Conservation (phyloP, 2,797 vertebrate species). For the Lagocephalus sceleratus region DNA sequence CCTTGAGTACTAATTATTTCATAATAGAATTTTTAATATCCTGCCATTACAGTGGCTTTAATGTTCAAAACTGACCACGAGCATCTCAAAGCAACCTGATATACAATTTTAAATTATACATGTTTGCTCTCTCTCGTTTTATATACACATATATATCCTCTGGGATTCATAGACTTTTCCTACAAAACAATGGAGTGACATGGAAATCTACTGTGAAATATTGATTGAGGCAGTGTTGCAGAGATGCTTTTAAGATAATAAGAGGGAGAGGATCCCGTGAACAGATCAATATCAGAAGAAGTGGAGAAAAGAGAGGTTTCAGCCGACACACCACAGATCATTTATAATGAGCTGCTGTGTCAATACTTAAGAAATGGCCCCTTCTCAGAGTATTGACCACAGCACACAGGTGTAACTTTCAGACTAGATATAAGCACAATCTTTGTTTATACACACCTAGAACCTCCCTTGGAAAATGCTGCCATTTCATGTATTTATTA, state of each 20-base stretch:
- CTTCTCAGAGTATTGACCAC: slow-evolving; percentile 56
- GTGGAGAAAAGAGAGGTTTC: slow-evolving; percentile 72
- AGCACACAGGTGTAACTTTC: slow-evolving; percentile 8
- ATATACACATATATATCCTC: not conserved
- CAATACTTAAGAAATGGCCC: slow-evolving; percentile 55
- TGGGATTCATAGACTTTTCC: slow-evolving; percentile 36
- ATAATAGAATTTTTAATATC: slow-evolving; percentile 23
- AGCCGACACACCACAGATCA: slow-evolving; percentile 69
- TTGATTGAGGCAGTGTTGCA: slow-evolving; percentile 71
- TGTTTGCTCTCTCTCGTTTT: not conserved
- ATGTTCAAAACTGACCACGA: no score
- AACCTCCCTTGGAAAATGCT: no score
- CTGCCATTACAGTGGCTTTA: no score
- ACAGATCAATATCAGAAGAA: slow-evolving; percentile 71
- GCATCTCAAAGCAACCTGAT: slow-evolving; percentile 2
- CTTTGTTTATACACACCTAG: no score
- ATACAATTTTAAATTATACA: slow-evolving; percentile 4
- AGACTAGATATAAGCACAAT: not conserved
- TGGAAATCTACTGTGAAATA: slow-evolving; percentile 65
- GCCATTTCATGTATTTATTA: no score
- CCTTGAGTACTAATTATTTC: slow-evolving; percentile 34
- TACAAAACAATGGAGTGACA: slow-evolving; percentile 56
- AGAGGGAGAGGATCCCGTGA: slow-evolving; percentile 64
- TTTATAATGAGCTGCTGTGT: slow-evolving; percentile 70
- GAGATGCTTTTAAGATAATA: slow-evolving; percentile 79